phyloP scores from a whole-genome alignment of 2,797 vertebrate species.

The Crax fasciolata region DNA sequence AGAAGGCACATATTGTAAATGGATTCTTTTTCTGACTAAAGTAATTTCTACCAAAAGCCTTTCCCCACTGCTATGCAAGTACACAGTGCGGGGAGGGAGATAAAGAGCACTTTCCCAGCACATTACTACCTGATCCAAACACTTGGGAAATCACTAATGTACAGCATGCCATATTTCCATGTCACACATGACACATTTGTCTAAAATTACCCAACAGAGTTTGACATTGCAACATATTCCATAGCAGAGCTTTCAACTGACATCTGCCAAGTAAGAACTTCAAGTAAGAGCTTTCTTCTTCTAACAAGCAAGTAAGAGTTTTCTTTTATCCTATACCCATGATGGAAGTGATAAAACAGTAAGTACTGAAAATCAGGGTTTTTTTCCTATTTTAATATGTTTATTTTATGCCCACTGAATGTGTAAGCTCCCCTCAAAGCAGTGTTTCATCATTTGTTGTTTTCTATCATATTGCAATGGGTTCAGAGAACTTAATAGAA shows the following conservation, averaged over 20 bases:
- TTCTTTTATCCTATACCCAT: slow-evolving; percentile 90
- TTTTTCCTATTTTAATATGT: slow-evolving; percentile 70
- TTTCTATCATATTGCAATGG: slow-evolving; percentile 44
- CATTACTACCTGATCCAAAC: slow-evolving; percentile 92
- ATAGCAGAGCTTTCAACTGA: slow-evolving; percentile 88
- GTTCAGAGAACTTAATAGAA: slow-evolving; percentile 68
- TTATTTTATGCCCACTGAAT: slow-evolving; percentile 80
- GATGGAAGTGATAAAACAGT: slow-evolving; percentile 87
- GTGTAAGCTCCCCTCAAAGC: slow-evolving; percentile 74
- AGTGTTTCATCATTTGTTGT: slow-evolving; percentile 46
- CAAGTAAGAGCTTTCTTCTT: slow-evolving; percentile 87
- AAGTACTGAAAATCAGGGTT: slow-evolving; percentile 53
- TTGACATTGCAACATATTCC: slow-evolving; percentile 89
- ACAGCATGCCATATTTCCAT: slow-evolving; percentile 90
- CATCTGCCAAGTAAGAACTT: slow-evolving; percentile 87
- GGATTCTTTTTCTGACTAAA: slow-evolving; percentile 96
- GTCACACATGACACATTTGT: slow-evolving; percentile 91
- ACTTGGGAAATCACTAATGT: slow-evolving; percentile 93
- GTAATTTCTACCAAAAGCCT: slow-evolving; percentile 90
- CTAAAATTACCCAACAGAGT: slow-evolving; percentile 92
- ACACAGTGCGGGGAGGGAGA: slow-evolving; percentile 89
- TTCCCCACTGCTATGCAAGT: slow-evolving; percentile 88
- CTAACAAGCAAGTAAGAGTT: slow-evolving; percentile 84
- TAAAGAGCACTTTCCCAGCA: slow-evolving; percentile 92
- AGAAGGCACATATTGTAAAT: slow-evolving; percentile 97